phyloP scores from a whole-genome alignment of 1,140 invertebrate genomes.

The Drosophila arizonae region DNA sequence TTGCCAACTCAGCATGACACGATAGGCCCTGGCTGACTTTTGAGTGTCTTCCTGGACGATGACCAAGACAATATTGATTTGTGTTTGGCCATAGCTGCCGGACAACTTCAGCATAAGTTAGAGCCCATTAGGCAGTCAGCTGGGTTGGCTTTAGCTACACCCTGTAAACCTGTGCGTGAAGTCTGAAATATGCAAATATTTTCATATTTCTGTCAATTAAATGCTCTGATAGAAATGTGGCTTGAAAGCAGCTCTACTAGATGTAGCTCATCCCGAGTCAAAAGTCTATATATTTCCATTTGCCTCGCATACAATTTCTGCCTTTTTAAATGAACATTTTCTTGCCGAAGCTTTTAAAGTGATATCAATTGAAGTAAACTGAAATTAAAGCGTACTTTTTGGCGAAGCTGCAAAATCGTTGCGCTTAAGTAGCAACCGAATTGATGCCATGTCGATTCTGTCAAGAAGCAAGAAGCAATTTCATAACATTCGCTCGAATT shows the following conservation, averaged over 20 bases:
- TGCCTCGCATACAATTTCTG: background rate
- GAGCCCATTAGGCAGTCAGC: background rate
- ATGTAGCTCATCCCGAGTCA: too few species aligned
- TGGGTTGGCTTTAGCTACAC: too few species aligned
- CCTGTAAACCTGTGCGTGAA: too few species aligned
- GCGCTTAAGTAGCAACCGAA: conserved; percentile 52
- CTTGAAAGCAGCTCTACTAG: too few species aligned
- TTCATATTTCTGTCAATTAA: too few species aligned
- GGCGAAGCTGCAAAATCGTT: conserved; percentile 11
- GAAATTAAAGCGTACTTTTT: conserved; percentile 47
- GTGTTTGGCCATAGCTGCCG: conserved; percentile 19
- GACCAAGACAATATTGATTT: conserved; percentile 4
- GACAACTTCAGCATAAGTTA: conserved; percentile 1
- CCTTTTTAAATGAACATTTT: background rate
- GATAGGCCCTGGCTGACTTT: conserved; percentile 41
- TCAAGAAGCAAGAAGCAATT: conserved; percentile 43
- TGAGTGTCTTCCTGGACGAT: background rate
- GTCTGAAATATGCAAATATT: too few species aligned
- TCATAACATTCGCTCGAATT: conserved; percentile 60
- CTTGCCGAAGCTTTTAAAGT: background rate
- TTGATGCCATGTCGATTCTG: conserved; percentile 75
- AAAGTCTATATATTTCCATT: too few species aligned
- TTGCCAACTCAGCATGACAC: conserved; percentile 50
- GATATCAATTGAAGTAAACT: background rate
- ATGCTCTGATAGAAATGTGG: too few species aligned